These are phyloP conservation scores for Microhierax caerulescens DNA, from an alignment of 2,797 vertebrate genomes.

Conservation along the genomic window DNA sequence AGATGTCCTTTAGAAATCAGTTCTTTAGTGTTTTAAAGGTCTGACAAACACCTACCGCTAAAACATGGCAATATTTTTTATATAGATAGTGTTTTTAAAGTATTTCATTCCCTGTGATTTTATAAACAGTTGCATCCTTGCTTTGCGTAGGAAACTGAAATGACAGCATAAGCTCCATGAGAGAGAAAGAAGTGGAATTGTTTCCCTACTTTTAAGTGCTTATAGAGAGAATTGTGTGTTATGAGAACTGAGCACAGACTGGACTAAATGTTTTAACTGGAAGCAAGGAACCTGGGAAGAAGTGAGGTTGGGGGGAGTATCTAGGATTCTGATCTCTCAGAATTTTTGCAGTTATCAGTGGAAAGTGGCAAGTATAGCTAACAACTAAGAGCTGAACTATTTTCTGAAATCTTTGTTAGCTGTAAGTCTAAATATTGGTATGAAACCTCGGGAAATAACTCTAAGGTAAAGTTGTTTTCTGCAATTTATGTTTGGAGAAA, in stretches of 20 bases:
- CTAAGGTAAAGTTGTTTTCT: neutral
- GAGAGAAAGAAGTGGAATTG: neutral
- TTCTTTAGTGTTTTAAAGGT: neutral
- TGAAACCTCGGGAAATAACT: neutral
- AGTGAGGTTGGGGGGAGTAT: accelerated
- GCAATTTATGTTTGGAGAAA: neutral
- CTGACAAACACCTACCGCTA: neutral
- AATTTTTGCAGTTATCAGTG: neutral
- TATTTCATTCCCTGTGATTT: neutral
- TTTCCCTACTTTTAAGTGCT: neutral
- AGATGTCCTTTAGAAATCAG: neutral
- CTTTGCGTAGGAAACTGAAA: neutral
- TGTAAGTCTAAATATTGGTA: neutral
- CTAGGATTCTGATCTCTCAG: neutral
- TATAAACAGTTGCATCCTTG: neutral
- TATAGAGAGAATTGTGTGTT: neutral
- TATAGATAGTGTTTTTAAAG: neutral
- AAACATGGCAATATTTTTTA: neutral
- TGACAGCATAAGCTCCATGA: neutral
- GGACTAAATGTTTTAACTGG: neutral
- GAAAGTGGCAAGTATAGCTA: neutral
- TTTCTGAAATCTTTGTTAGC: neutral
- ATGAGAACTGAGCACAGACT: neutral
- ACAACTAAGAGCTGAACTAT: neutral
- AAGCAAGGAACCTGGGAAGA: neutral